phyloP scores from a whole-genome alignment of 2,113 vertebrate species.

The Podilymbus podiceps region DNA sequence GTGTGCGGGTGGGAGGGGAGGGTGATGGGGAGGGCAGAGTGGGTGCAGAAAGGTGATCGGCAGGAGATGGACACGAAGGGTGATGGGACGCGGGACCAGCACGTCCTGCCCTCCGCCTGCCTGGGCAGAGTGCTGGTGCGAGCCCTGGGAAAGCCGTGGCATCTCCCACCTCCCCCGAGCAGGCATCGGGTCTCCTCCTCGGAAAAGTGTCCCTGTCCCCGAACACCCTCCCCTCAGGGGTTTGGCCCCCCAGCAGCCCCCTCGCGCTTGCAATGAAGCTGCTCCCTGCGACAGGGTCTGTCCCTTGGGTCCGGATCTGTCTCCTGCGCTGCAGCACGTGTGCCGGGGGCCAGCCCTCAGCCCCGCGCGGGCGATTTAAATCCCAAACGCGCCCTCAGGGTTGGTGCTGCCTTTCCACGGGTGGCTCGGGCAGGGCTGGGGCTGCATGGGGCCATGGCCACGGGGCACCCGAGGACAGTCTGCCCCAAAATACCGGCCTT shows the following conservation, averaged over 20 bases:
- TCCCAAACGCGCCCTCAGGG: background rate
- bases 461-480: too few relatives aligned
- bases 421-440: background rate
- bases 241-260: background rate
- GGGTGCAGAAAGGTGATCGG: background rate
- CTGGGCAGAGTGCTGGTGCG: background rate
- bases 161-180: background rate
- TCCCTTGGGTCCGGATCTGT: background rate
- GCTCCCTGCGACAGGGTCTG: background rate
- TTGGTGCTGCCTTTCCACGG: background rate
- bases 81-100: background rate
- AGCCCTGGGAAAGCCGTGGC: background rate
- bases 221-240: background rate
- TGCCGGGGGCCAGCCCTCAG: background rate
- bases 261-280: background rate
- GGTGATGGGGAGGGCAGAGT: background rate
- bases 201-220: background rate
- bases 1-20: too few relatives aligned
- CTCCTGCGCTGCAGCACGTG: background rate
- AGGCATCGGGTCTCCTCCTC: background rate
- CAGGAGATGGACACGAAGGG: background rate
- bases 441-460: background rate
- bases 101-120: background rate
- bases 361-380: background rate
- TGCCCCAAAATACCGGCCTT: background rate